Evolutionary conservation across 2,113 vertebrate genomes (phyloP), one percentile per base, ranked within the genome.

Genomic region (Leucosticte australis): DNA sequence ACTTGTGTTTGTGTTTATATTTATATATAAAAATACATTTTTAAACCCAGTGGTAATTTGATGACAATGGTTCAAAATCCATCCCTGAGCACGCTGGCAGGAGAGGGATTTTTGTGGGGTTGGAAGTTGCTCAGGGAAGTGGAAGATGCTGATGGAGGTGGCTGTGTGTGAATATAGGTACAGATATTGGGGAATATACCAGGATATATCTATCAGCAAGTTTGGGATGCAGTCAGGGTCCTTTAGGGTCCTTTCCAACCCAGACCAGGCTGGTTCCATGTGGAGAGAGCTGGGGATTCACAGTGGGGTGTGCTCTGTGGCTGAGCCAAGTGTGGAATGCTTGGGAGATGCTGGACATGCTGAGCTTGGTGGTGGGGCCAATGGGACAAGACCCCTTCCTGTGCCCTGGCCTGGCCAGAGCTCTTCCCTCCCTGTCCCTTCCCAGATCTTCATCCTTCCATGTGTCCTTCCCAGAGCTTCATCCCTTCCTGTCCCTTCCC

Each of bases 151-250:
- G 4, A 0, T 9, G 62, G 15, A 28, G 65, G 30, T 8, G 79
- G 30, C 64, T 50, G 35, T 23, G 65, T 60, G 79, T 30, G 31
- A n/a, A 2, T 31, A 1, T 41, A 26, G 50, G 4, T 67, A 15
- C 75, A 64, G 55, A 24, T 7, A 20, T 4, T 35, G 13, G 67
- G 20, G 68, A 17, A 52, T 44, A 1, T 1, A 4, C 3, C 2
- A 8, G 67, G 42, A 22, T 10, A 1, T 3, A 1, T 17, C 75
- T 3, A 1, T 15, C 76, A 42, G 35, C 0, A 2, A 3, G 7
- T 56, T 63, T 49, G 37, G 37, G 17, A 4, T 44, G 86, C 52
- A 13, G 2, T 31, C 39, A 49, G 37, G 0, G 20, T 13, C 6
- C 7, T 71, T 9, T 18, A 2, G 7, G 57, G 44, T 30, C 37